Percentiles rank a stretch among this genome's conserved stretches.
Conservation (phyloP, 2,888 invertebrate species). For the Tetragonisca angustula region DNA sequence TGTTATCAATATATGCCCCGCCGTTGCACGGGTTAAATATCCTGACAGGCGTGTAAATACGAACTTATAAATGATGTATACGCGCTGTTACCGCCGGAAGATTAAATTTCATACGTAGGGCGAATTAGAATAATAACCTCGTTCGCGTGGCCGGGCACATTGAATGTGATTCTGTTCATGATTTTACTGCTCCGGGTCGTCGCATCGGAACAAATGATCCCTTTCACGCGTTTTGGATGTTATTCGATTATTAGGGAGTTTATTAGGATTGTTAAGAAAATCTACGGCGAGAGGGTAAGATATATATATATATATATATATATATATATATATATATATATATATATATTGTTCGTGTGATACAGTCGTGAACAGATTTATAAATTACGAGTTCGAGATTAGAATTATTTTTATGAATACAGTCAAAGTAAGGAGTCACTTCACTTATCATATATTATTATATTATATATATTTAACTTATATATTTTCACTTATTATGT, state of each 20-base stretch:
- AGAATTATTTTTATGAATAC: too few relatives aligned
- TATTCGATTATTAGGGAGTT: neutral
- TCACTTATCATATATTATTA: too few relatives aligned
- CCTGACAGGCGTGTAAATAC: neutral
- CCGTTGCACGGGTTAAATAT: neutral
- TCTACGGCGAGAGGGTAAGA: too few relatives aligned
- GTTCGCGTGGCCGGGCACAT: neutral
- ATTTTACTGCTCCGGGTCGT: neutral
- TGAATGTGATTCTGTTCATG: neutral
- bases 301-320: too few relatives aligned
- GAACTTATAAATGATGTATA: neutral
- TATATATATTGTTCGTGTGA: too few relatives aligned
- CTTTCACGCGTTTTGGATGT: neutral
- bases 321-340: too few relatives aligned
- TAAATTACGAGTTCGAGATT: too few relatives aligned
- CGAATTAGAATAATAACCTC: neutral
- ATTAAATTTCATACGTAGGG: neutral
- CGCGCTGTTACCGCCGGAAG: neutral
- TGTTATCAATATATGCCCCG: conserved; percentile 5
- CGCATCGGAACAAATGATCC: neutral
- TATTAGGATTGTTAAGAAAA: neutral
- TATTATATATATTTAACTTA: too few relatives aligned
- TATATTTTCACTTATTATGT: too few relatives aligned
- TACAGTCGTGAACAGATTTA: too few relatives aligned
- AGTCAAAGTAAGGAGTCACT: too few relatives aligned